A percentile compares a stretch with the other conserved stretches of the same genome.
phyloP scores from a whole-genome alignment of 1,140 invertebrate genomes.

The Apis cerana region DNA sequence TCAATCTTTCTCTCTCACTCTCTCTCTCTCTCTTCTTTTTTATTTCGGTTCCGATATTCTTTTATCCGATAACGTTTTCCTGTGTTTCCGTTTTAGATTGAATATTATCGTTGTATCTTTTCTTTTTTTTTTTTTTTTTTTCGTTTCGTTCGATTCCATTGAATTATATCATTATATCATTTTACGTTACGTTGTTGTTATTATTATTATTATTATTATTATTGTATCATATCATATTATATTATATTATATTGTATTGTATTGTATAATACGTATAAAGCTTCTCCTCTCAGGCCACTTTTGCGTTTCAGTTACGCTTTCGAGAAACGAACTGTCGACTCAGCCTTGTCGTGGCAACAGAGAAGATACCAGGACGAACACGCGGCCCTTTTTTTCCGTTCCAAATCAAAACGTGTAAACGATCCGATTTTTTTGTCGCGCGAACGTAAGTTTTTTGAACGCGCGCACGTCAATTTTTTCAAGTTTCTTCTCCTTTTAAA shows the following conservation, averaged over 20 bases:
- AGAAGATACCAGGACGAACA: constrained; percentile 39
- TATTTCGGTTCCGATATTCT: neutral
- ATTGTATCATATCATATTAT: constrained; percentile 7
- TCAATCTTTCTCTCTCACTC: constrained; percentile 4
- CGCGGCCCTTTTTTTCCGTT: constrained; percentile 57
- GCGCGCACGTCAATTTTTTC: constrained; percentile 56
- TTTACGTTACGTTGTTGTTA: neutral
- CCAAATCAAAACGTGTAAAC: neutral
- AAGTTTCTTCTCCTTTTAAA: constrained; percentile 44
- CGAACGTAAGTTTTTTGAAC: constrained; percentile 64
- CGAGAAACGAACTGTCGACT: constrained; percentile 61
- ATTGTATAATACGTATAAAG: constrained; percentile 56
- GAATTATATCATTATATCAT: constrained; percentile 9
- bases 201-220: constrained; percentile 22
- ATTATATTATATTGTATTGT: constrained; percentile 46
- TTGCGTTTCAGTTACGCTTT: constrained; percentile 60
- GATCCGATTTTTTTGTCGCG: constrained; percentile 54
- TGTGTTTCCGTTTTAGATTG: constrained; percentile 45
- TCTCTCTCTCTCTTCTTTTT: neutral
- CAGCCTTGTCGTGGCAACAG: constrained; percentile 33
- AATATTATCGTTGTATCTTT: constrained; percentile 21
- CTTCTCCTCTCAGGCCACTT: constrained; percentile 50
- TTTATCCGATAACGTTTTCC: constrained; percentile 31
- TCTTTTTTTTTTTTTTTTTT: no score
- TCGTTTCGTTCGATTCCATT: constrained; percentile 18